Evolutionary conservation across 2,113 vertebrate species (phyloP).

Genomic region (Toxotes chatareus): DNA sequence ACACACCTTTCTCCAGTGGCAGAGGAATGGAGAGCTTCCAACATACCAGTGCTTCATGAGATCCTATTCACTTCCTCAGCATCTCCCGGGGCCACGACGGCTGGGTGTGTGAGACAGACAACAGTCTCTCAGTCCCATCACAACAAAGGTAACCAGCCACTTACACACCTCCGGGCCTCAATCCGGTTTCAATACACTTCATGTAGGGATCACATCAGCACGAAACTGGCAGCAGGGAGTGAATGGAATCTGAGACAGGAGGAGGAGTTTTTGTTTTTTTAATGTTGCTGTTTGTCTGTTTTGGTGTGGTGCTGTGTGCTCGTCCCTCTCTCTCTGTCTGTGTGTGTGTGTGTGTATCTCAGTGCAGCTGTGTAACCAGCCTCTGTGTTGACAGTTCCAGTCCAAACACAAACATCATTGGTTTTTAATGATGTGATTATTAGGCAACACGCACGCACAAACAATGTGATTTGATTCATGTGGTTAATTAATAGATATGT

Average conservation of each 20-base stretch:
- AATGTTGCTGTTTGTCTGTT: constrained; percentile 62
- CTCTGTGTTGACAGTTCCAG: constrained; percentile 64
- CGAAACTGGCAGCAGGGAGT: constrained; percentile 48
- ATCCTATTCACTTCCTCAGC: constrained; percentile 58
- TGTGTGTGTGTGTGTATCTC: constrained; percentile 16
- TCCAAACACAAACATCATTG: constrained; percentile 78
- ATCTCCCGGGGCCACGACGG: constrained; percentile 48
- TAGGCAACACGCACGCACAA: constrained; percentile 33
- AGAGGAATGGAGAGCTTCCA: constrained; percentile 49
- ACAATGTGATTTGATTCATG: constrained; percentile 48
- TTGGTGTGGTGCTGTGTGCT: constrained; percentile 59
- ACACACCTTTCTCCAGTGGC: constrained; percentile 66
- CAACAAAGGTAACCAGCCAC: constrained; percentile 66
- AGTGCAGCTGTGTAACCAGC: constrained; percentile 76
- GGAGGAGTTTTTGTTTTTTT: constrained; percentile 50
- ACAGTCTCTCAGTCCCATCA: constrained; percentile 55
- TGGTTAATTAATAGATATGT: constrained; percentile 58
- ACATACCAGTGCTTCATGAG: constrained; percentile 57
- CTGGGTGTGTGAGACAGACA: constrained; percentile 64
- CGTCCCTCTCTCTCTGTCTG: constrained; percentile 23
- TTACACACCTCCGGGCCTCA: constrained; percentile 66
- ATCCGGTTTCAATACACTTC: constrained; percentile 55
- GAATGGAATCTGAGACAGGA: constrained; percentile 52
- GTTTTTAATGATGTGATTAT: constrained; percentile 77
- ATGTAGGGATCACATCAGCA: constrained; percentile 38